phyloP scores from a whole-genome alignment of 2,888 invertebrate genomes.

The Quadriops clusia region DNA sequence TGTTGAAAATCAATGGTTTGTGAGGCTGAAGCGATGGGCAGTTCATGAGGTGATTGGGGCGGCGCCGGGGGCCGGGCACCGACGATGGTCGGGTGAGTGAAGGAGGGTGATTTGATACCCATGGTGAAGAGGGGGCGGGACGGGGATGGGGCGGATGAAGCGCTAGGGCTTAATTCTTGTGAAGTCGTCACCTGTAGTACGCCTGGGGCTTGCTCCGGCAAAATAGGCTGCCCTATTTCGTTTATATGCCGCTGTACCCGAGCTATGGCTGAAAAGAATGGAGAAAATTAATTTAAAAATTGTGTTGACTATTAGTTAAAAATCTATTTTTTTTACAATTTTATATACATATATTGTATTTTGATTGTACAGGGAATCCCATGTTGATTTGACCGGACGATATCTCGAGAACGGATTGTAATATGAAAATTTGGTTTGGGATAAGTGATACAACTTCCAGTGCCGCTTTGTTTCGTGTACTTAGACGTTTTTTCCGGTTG shows the following conservation, averaged over 20 bases:
- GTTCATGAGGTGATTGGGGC: conserved; percentile 29
- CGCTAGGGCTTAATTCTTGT: conserved; percentile 27
- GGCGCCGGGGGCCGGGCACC: conserved; percentile 18
- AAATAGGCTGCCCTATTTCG: conserved; percentile 27
- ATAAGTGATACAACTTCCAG: no score
- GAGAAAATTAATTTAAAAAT: conserved; percentile 8
- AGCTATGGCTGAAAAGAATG: conserved; percentile 39
- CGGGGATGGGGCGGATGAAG: conserved; percentile 29
- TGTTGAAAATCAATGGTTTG: conserved; percentile 16
- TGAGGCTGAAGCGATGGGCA: conserved; percentile 31
- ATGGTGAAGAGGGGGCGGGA: conserved; percentile 26
- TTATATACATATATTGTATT: neutral
- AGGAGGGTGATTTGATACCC: conserved; percentile 28
- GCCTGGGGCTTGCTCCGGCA: conserved; percentile 25
- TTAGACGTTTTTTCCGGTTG: no score
- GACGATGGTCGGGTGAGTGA: conserved; percentile 17
- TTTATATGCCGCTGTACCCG: conserved; percentile 44
- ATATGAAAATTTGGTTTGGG: no score
- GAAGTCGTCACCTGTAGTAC: conserved; percentile 26
- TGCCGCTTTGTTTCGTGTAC: no score
- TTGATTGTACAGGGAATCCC: no score
- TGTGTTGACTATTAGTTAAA: no score
- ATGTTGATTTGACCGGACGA: no score
- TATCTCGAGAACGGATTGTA: no score
- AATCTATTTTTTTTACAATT: conserved; percentile 4